Conservation (phyloP, 2,888 invertebrate species). For the Parascotia fuliginaria region DNA sequence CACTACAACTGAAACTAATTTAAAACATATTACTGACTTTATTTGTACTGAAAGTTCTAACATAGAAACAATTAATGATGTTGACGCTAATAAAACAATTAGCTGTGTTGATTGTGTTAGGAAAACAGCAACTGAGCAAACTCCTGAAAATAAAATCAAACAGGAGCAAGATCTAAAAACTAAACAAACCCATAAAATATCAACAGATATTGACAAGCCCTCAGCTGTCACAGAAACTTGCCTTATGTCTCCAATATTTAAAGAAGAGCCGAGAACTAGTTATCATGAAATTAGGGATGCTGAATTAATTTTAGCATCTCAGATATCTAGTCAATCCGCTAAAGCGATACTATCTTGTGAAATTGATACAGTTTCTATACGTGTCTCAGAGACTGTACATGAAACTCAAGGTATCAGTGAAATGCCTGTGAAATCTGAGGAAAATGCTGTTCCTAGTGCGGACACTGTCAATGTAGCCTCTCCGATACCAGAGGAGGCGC, state of each 20-base stretch:
- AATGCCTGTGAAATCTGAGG: neutral
- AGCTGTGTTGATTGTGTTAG: neutral
- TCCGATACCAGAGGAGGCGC: constrained; percentile 32
- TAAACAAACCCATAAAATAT: neutral
- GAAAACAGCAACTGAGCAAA: neutral
- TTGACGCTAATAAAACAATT: constrained; percentile 4
- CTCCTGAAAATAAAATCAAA: neutral
- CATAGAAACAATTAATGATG: constrained; percentile 5
- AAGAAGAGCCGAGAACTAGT: constrained; percentile 34
- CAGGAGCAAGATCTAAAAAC: constrained; percentile 5
- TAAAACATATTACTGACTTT: constrained; percentile 15
- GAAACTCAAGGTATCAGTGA: constrained; percentile 10
- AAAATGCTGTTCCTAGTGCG: neutral
- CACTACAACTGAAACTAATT: constrained; percentile 6
- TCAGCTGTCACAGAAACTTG: neutral
- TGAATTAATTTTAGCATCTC: constrained; percentile 43
- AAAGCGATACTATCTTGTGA: neutral
- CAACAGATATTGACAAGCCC: neutral
- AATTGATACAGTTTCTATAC: constrained; percentile 20
- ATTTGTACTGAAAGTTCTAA: constrained; percentile 10
- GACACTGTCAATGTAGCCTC: neutral
- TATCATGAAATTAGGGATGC: constrained; percentile 55
- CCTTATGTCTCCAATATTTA: constrained; percentile 13
- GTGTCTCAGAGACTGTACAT: constrained; percentile 27
- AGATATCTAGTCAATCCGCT: constrained; percentile 12